A percentile compares a stretch with the other conserved stretches of the same genome.
Evolutionary conservation across 2,797 vertebrate species (phyloP).

Genomic region (Neostethus bicornis): DNA sequence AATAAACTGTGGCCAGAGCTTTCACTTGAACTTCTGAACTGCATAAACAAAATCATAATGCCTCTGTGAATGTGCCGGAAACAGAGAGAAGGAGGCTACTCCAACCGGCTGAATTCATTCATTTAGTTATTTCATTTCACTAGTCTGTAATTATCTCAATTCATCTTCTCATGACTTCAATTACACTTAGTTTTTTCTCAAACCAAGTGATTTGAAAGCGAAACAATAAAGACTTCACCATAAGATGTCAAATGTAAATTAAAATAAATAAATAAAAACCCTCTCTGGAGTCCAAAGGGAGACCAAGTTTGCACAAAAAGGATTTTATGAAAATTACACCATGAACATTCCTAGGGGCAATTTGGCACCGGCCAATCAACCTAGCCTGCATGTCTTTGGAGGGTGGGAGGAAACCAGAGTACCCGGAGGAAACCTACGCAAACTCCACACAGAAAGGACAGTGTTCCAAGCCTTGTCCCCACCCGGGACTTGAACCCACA

Average conservation of each 20-base stretch:
- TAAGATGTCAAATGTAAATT: constrained; percentile 12
- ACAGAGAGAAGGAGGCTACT: background rate
- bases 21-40: background rate
- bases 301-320: constrained; percentile 8
- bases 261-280: constrained; percentile 7
- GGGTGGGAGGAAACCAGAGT: no score
- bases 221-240: constrained; percentile 19
- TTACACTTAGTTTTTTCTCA: constrained; percentile 9
- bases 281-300: constrained; percentile 27
- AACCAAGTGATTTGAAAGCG: constrained; percentile 14
- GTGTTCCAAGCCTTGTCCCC: no score
- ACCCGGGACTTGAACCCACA: no score
- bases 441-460: no score
- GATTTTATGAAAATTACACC: constrained; percentile 20
- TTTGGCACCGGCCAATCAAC: no score
- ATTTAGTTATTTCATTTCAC: constrained; percentile 19
- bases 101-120: no score
- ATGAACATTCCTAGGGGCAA: no score
- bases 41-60: background rate
- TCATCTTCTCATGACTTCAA: constrained; percentile 18
- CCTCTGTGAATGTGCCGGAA: background rate
- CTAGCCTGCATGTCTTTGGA: no score
- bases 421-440: no score
- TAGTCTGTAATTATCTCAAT: constrained; percentile 26
- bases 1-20: background rate